Evolutionary conservation across 1,140 invertebrate species (phyloP).

Genomic region (Adoxophyes honmai): DNA sequence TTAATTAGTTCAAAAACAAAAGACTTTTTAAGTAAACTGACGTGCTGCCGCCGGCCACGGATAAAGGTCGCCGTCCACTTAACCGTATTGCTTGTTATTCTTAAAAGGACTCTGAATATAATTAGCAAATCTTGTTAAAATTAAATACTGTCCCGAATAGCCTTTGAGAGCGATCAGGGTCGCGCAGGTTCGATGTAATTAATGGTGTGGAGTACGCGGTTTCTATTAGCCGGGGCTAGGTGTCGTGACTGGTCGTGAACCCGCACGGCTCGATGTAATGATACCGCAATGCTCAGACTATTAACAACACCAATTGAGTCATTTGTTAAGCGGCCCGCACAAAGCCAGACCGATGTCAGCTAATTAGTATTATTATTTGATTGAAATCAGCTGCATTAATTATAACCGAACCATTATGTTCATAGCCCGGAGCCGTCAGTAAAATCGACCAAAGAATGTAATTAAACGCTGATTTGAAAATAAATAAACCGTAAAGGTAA

Average conservation of each 20-base stretch:
- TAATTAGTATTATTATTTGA: conserved; percentile 69
- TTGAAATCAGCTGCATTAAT: conserved; percentile 65
- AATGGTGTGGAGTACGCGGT: conserved; percentile 15
- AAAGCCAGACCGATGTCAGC: conserved; percentile 54
- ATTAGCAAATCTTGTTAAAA: no score
- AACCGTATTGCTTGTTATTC: no score
- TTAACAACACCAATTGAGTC: conserved; percentile 66
- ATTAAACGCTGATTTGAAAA: conserved; percentile 49
- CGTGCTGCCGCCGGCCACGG: no score
- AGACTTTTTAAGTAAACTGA: conserved; percentile 22
- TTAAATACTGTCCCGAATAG: background rate
- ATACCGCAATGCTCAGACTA: conserved; percentile 41
- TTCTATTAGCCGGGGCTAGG: conserved; percentile 22
- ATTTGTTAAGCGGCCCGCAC: conserved; percentile 55
- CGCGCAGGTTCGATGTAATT: background rate
- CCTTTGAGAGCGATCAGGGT: background rate
- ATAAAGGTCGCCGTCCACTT: no score
- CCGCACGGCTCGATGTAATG: conserved; percentile 33
- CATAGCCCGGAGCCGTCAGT: conserved; percentile 37
- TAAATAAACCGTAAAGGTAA: conserved; percentile 20
- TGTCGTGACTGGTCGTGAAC: conserved; percentile 37
- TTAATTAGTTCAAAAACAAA: conserved; percentile 68
- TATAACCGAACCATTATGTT: conserved; percentile 59
- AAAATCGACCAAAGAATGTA: conserved; percentile 47
- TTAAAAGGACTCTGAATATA: no score